Percentiles rank a stretch among this genome's conserved stretches.
Evolutionary conservation across 2,888 invertebrate species (phyloP).

Genomic region (Sarcophaga caerulescens): DNA sequence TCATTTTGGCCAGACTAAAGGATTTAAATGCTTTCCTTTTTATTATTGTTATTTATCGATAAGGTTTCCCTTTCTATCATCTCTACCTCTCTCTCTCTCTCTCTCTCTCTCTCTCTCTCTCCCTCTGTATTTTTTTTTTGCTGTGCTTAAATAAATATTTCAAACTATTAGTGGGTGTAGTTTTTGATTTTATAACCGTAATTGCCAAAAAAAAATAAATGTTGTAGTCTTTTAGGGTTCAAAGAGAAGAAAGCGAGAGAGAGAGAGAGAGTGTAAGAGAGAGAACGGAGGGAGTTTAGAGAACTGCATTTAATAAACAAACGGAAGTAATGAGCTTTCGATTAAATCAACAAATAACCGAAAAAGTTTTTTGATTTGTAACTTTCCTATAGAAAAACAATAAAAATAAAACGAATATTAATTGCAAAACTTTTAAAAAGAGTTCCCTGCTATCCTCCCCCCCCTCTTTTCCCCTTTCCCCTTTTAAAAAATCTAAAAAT

Average conservation of each 20-base stretch:
- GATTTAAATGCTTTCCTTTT: conserved; percentile 63
- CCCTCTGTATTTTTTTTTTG: no score
- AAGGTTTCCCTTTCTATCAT: conserved; percentile 63
- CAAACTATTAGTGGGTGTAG: conserved; percentile 73
- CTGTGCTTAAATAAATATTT: conserved; percentile 70
- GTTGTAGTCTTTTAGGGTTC: conserved; percentile 19
- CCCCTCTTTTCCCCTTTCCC: background rate
- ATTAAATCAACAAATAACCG: conserved; percentile 66
- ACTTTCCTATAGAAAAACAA: background rate
- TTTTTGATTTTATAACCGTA: conserved; percentile 40
- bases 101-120: no score
- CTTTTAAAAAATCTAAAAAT: conserved; percentile 10
- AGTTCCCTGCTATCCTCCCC: background rate
- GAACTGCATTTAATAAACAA: conserved; percentile 73
- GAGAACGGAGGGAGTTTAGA: background rate
- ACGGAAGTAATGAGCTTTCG: conserved; percentile 76
- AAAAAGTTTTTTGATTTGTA: conserved; percentile 4
- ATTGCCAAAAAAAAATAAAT: conserved; percentile 54
- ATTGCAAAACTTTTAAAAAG: conserved; percentile 64
- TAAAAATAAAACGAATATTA: conserved; percentile 44
- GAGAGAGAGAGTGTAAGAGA: background rate
- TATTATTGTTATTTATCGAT: conserved; percentile 70
- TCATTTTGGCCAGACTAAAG: conserved; percentile 33
- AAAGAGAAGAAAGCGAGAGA: background rate
- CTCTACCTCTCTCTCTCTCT: no score